phyloP scores from a whole-genome alignment of 1,140 invertebrate genomes.

The Drosophila quadrilineata region DNA sequence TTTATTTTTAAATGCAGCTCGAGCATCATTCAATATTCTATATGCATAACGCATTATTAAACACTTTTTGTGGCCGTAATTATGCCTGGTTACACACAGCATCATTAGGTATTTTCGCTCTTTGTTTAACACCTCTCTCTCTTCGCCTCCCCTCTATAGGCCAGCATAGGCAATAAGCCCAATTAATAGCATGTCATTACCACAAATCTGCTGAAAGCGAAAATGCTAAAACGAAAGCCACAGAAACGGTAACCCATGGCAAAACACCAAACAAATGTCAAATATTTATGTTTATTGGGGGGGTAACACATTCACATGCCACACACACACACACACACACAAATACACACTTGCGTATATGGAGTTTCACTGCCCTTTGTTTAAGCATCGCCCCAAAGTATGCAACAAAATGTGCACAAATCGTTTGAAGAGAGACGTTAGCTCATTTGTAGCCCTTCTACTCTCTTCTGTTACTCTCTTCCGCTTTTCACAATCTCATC shows the following conservation, averaged over 20 bases:
- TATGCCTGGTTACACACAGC: constrained; percentile 1
- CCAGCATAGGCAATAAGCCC: constrained; percentile 40
- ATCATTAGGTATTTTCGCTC: neutral
- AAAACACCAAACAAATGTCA: constrained; percentile 51
- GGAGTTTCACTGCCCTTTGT: constrained; percentile 7
- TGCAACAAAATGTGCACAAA: constrained; percentile 28
- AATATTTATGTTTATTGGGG: constrained; percentile 49
- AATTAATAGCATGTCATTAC: constrained; percentile 71
- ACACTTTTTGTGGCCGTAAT: neutral
- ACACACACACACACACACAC: neutral
- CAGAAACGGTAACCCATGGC: constrained; percentile 10
- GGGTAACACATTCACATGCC: constrained; percentile 34
- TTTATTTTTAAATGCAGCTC: neutral
- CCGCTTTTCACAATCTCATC: no score
- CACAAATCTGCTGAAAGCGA: constrained; percentile 58
- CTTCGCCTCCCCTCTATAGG: no score
- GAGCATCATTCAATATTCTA: neutral
- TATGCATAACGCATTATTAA: neutral
- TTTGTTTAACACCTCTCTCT: no score
- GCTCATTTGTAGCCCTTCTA: neutral
- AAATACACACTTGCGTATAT: constrained; percentile 22
- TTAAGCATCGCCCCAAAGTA: constrained; percentile 13
- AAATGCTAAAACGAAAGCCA: constrained; percentile 9
- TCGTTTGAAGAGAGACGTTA: constrained; percentile 14
- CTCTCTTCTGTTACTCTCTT: no score